These are phyloP conservation scores for Junco hyemalis DNA, from an alignment of 2,113 vertebrate genomes.

Conservation along the genomic window DNA sequence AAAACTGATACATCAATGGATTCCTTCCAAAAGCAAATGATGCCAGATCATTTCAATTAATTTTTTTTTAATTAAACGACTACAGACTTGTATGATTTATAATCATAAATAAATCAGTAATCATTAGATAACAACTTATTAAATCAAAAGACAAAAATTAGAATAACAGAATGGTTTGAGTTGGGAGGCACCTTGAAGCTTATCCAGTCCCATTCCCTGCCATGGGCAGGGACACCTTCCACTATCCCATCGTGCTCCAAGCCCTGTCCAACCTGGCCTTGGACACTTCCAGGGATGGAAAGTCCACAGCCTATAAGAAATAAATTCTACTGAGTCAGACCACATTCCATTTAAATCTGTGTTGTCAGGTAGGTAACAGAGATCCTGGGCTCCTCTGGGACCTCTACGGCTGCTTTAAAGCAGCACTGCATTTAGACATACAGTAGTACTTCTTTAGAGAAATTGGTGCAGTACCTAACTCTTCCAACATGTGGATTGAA, in stretches of 20 bases:
- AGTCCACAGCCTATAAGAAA: background rate
- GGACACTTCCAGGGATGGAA: background rate
- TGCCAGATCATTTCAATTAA: background rate
- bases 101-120: background rate
- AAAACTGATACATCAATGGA: background rate
- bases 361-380: background rate
- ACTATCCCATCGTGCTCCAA: background rate
- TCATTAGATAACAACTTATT: background rate
- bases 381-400: background rate
- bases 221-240: background rate
- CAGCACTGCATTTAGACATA: background rate
- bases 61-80: background rate
- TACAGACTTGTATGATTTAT: fast-evolving
- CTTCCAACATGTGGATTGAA: background rate
- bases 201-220: background rate
- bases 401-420: background rate
- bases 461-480: background rate
- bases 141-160: background rate
- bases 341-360: background rate
- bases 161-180: background rate
- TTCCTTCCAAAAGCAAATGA: background rate
- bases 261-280: fast-evolving
- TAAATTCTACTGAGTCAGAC: background rate
- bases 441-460: background rate
- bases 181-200: background rate